Conservation (phyloP, 2,888 invertebrate genomes). For the Acanthoscelides obtectus region DNA sequence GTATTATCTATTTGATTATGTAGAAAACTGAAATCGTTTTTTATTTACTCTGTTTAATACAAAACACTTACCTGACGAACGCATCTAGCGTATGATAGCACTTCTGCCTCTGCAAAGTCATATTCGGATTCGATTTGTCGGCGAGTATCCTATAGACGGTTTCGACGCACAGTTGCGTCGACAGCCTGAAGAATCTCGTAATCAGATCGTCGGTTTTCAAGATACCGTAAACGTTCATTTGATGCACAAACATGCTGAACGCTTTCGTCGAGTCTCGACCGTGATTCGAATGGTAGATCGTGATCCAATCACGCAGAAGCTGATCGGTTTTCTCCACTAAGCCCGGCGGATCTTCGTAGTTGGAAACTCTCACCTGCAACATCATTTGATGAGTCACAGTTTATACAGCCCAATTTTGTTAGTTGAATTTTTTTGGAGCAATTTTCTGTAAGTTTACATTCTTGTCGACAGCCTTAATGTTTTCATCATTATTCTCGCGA, state of each 20-base stretch:
- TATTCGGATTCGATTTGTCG: conserved; percentile 62
- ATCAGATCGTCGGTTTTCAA: conserved; percentile 96
- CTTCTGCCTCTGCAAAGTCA: conserved; percentile 69
- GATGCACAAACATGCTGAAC: conserved; percentile 89
- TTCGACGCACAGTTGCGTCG: conserved; percentile 95
- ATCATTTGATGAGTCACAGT: too few relatives aligned
- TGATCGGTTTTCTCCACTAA: conserved; percentile 93
- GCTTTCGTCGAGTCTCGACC: conserved; percentile 85
- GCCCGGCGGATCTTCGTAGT: conserved; percentile 90
- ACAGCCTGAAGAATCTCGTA: conserved; percentile 93
- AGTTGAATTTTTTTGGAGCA: too few relatives aligned
- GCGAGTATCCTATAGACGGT: conserved; percentile 80
- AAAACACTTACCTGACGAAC: conserved; percentile 62
- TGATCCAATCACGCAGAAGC: conserved; percentile 92
- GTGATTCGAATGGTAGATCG: conserved; percentile 69
- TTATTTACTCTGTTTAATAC: background rate
- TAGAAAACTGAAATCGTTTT: too few relatives aligned
- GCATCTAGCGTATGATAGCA: conserved; percentile 95
- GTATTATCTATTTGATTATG: too few relatives aligned
- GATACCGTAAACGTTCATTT: conserved; percentile 95
- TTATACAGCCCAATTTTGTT: too few relatives aligned
- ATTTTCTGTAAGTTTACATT: too few relatives aligned
- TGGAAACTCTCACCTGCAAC: conserved; percentile 71
- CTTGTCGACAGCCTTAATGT: background rate
- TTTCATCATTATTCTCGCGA: background rate